These are phyloP conservation scores for Drosophila nigricruria DNA, from an alignment of 2,888 invertebrate genomes.

Conservation along the genomic window DNA sequence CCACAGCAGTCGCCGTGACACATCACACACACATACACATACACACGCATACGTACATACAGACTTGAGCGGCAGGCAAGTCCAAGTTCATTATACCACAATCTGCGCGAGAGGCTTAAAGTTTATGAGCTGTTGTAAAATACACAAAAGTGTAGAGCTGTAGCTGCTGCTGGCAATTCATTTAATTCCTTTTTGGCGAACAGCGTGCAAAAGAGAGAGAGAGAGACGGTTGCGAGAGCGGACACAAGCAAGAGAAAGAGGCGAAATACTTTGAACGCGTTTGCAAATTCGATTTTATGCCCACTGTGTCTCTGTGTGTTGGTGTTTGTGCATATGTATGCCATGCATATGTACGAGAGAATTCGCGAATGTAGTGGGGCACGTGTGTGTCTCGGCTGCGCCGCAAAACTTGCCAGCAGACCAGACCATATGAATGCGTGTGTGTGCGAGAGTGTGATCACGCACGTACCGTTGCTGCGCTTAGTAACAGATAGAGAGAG, in stretches of 20 bases:
- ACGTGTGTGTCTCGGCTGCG: conserved; percentile 79
- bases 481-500: conserved; percentile 66
- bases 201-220: conserved; percentile 35
- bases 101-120: conserved; percentile 65
- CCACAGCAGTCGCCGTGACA: conserved; percentile 57
- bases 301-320: conserved; percentile 32
- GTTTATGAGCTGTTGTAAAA: conserved; percentile 75
- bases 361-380: conserved; percentile 84
- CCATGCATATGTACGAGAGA: conserved; percentile 47
- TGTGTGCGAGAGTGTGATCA: conserved; percentile 65
- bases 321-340: conserved; percentile 29
- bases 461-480: conserved; percentile 70
- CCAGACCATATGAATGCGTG: conserved; percentile 45
- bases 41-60: conserved; percentile 6
- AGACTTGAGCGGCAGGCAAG: conserved; percentile 56
- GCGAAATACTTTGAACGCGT: conserved; percentile 60
- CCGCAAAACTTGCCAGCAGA: conserved; percentile 52
- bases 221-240: too few relatives aligned
- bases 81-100: conserved; percentile 71
- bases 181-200: conserved; percentile 68
- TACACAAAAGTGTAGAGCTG: conserved; percentile 35
- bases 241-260: conserved; percentile 21
- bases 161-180: conserved; percentile 56
- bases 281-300: conserved; percentile 68
- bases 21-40: conserved; percentile 40